Evolutionary conservation across 2,888 invertebrate species (phyloP).

Genomic region (Lottia scabra): DNA sequence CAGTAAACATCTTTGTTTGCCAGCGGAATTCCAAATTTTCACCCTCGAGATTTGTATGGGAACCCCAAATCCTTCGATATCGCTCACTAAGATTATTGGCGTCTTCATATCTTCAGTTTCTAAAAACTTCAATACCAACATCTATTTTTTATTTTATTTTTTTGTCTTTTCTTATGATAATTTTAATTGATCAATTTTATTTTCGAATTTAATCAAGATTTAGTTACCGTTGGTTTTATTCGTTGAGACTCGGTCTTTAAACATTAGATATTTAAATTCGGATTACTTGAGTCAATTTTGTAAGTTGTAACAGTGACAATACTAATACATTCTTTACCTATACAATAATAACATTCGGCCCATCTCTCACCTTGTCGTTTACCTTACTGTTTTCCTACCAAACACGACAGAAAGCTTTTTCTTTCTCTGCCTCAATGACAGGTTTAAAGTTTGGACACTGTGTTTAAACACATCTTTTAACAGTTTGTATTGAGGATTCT

Average conservation of each 20-base stretch:
- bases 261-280: constrained; percentile 8
- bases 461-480: neutral
- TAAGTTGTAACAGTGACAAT: constrained; percentile 12
- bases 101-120: neutral
- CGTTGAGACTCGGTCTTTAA: neutral
- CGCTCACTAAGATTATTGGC: neutral
- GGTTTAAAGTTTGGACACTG: neutral
- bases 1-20: constrained; percentile 19
- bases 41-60: neutral
- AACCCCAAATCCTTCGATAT: neutral
- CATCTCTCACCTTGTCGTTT: neutral
- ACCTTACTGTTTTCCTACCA: neutral
- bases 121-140: neutral
- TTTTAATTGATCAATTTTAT: neutral
- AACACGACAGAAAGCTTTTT: neutral
- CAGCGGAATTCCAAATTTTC: constrained; percentile 21
- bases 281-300: constrained; percentile 14
- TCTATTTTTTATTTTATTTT: neutral
- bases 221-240: neutral
- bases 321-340: constrained; percentile 15
- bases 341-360: constrained; percentile 4
- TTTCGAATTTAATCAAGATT: neutral
- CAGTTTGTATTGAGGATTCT: neutral
- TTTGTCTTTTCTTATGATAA: neutral
- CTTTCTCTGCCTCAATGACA: neutral